Conservation (phyloP, 2,113 vertebrate genomes). For the Pelecanus crispus region DNA sequence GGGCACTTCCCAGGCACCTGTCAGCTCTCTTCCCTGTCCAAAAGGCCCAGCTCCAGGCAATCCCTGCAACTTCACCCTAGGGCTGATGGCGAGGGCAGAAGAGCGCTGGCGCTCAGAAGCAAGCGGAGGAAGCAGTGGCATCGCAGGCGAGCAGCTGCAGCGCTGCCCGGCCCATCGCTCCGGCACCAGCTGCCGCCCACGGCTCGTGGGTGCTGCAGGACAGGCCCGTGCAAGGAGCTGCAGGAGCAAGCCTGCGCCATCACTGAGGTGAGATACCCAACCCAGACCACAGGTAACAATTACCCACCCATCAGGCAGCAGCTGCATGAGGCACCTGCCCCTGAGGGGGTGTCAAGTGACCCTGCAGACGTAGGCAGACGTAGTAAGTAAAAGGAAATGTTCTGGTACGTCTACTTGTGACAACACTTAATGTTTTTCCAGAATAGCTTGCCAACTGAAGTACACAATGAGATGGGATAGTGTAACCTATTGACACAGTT, state of each 20-base stretch:
- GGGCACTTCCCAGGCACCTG: not conserved
- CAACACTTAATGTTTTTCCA: not conserved
- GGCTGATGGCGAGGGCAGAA: not conserved
- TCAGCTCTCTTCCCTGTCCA: not conserved
- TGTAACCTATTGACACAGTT: not conserved
- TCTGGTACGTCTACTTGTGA: not conserved
- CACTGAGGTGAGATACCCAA: fast-evolving
- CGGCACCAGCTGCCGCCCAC: not conserved
- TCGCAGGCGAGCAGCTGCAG: fast-evolving
- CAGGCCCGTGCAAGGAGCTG: not conserved
- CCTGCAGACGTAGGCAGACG: not conserved
- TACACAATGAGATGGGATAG: not conserved
- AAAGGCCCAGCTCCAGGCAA: not conserved
- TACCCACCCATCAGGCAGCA: not conserved
- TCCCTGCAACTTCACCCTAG: not conserved
- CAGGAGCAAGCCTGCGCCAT: not conserved
- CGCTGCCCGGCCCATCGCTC: not conserved
- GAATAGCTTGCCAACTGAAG: not conserved
- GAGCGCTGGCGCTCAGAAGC: fast-evolving
- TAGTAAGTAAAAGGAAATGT: not conserved
- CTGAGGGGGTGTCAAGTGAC: not conserved
- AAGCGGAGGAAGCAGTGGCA: not conserved
- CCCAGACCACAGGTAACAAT: not conserved
- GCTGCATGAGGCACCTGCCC: not conserved
- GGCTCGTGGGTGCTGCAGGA: not conserved